These are phyloP conservation scores for Chloebia gouldiae DNA, from an alignment of 2,113 vertebrate species.

Conservation along the genomic window DNA sequence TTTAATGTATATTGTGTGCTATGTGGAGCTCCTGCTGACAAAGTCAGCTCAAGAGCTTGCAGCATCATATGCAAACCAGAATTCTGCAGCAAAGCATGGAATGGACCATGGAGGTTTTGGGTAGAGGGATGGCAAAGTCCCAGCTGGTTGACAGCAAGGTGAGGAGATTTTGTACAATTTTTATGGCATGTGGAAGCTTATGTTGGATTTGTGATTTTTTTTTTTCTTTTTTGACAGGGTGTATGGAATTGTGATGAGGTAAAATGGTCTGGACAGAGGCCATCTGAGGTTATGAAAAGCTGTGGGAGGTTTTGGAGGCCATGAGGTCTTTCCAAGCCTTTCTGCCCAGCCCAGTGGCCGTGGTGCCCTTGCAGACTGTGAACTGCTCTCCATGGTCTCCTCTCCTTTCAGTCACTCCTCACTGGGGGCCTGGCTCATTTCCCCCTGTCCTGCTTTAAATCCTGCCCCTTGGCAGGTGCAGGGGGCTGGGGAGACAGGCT, in stretches of 20 bases:
- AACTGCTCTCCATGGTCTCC: background rate
- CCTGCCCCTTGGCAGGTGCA: background rate
- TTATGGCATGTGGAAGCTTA: background rate
- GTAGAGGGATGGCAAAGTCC: background rate
- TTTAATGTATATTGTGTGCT: background rate
- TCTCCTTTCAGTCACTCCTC: background rate
- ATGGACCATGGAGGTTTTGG: background rate
- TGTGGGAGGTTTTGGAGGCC: background rate
- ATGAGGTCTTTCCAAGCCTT: background rate
- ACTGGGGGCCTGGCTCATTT: background rate
- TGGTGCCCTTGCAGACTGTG: background rate
- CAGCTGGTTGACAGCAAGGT: background rate
- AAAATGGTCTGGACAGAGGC: background rate
- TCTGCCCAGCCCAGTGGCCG: background rate
- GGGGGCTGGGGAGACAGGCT: background rate
- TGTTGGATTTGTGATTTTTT: background rate
- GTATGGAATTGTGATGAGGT: background rate
- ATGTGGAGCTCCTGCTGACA: background rate
- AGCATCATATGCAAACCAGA: background rate
- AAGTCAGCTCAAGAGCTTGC: background rate
- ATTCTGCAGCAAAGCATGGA: background rate
- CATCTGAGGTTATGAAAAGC: background rate
- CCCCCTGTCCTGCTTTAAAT: background rate
- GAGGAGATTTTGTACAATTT: background rate
- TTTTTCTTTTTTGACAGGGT: background rate